Evolutionary conservation across 2,797 vertebrate genomes (phyloP).

Genomic region (Euthynnus affinis): DNA sequence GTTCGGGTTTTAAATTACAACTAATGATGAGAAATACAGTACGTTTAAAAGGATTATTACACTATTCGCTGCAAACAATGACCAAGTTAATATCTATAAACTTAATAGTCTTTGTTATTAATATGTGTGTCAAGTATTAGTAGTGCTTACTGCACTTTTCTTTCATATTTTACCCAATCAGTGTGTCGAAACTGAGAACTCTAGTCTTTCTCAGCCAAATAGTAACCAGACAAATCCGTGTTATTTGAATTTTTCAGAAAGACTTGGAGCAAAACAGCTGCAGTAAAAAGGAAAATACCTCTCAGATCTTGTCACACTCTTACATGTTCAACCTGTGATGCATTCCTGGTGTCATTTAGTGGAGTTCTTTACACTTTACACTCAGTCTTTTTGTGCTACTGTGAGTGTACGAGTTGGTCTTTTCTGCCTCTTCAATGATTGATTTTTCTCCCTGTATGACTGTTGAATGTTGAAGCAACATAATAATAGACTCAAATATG

Average conservation of each 20-base stretch:
- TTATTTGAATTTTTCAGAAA: not conserved
- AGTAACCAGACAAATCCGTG: conserved; percentile 22
- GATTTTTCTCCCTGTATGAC: not conserved
- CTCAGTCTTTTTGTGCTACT: conserved; percentile 35
- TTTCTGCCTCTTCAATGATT: not conserved
- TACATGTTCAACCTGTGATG: conserved; percentile 4
- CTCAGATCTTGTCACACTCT: conserved; percentile 9
- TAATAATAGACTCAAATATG: too few species aligned
- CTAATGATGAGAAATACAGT: not conserved
- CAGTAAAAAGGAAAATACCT: conserved; percentile 30
- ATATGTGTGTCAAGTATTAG: conserved; percentile 39
- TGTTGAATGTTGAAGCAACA: not conserved
- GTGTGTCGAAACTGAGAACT: conserved; percentile 34
- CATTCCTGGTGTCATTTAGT: conserved; percentile 40
- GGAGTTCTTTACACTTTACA: not conserved
- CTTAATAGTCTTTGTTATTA: conserved; percentile 33
- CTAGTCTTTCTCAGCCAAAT: conserved; percentile 1
- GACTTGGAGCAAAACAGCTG: conserved; percentile 27
- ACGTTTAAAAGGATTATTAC: conserved; percentile 46
- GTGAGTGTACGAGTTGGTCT: conserved; percentile 14
- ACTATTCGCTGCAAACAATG: conserved; percentile 54
- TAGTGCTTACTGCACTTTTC: conserved; percentile 36
- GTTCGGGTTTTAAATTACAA: not conserved
- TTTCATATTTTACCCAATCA: conserved; percentile 20
- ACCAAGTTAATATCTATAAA: conserved; percentile 24